Conservation (phyloP, 2,113 vertebrate species). For the Pica pica region DNA sequence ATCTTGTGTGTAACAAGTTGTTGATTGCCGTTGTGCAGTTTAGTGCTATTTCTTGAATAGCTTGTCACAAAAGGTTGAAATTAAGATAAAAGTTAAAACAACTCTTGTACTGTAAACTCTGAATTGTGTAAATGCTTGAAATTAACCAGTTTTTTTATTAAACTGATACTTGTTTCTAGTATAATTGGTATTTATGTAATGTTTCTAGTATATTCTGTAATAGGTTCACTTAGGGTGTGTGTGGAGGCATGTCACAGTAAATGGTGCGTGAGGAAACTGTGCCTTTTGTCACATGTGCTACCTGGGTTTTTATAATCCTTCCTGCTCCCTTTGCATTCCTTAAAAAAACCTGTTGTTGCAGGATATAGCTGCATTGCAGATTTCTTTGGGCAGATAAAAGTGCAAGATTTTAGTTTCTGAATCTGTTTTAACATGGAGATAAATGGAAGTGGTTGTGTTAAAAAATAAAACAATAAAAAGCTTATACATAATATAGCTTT, state of each 20-base stretch:
- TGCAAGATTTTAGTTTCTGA: neutral
- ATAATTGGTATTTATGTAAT: neutral
- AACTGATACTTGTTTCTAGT: neutral
- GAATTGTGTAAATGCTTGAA: neutral
- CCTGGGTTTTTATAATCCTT: neutral
- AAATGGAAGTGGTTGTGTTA: neutral
- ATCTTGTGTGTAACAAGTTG: neutral
- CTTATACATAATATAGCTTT: neutral
- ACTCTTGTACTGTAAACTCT: neutral
- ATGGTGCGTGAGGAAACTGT: neutral
- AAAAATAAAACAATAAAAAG: neutral
- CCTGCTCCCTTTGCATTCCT: neutral
- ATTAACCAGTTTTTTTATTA: neutral
- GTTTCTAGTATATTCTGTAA: neutral
- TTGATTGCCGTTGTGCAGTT: neutral
- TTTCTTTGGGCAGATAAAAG: neutral
- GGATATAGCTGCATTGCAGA: neutral
- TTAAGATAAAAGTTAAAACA: neutral
- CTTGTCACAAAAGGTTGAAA: neutral
- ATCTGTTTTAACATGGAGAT: neutral
- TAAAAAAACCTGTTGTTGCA: neutral
- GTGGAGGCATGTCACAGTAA: neutral
- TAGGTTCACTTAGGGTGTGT: neutral
- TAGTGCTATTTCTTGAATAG: neutral
- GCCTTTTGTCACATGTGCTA: neutral